Conservation (phyloP, 2,113 vertebrate genomes). For the Recurvirostra avosetta region DNA sequence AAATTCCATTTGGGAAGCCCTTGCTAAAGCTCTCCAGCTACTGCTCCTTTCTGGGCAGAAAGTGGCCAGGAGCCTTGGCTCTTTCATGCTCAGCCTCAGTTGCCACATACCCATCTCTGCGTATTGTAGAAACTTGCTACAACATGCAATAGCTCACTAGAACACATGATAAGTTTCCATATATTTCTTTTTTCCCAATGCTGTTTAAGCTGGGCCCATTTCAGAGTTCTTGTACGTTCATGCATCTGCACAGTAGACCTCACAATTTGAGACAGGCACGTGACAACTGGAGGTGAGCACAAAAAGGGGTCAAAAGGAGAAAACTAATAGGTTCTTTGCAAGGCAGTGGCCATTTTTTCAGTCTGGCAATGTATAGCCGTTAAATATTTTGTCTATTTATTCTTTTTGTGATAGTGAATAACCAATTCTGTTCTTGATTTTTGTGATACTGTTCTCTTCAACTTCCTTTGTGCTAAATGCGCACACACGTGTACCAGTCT, state of each 20-base stretch:
- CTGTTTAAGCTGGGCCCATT: background rate
- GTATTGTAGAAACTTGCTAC: background rate
- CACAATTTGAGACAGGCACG: background rate
- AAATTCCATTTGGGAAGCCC: background rate
- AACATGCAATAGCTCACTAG: background rate
- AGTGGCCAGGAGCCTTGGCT: background rate
- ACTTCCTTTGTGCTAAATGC: background rate
- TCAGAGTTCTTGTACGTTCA: background rate
- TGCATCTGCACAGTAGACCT: background rate
- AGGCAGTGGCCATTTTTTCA: background rate
- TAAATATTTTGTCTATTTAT: background rate
- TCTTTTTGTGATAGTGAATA: background rate
- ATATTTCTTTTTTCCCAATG: background rate
- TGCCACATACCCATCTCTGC: background rate
- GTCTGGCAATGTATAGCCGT: background rate
- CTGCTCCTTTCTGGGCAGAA: background rate
- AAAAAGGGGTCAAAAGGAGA: background rate
- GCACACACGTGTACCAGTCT: background rate
- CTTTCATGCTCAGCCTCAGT: background rate
- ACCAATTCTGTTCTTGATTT: background rate
- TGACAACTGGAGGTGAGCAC: background rate
- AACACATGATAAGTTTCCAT: background rate
- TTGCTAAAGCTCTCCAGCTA: background rate
- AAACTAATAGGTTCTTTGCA: background rate
- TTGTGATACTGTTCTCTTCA: background rate